phyloP scores from a whole-genome alignment of 2,113 vertebrate species.

The Haemorhous mexicanus region DNA sequence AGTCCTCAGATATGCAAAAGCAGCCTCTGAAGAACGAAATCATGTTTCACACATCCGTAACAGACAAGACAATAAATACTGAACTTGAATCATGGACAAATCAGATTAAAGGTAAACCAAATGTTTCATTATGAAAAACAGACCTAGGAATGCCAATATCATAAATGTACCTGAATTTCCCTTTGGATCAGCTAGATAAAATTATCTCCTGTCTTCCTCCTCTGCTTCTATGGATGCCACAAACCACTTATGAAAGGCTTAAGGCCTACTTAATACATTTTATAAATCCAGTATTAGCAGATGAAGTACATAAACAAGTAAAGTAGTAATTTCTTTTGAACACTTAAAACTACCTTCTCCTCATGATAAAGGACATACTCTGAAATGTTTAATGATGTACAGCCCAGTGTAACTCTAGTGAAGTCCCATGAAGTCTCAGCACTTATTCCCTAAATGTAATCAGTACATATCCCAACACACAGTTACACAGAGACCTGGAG shows the following conservation, averaged over 20 bases:
- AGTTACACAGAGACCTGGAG: fast-evolving
- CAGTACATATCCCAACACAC: neutral
- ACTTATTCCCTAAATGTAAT: neutral
- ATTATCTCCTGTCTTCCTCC: neutral
- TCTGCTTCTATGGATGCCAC: neutral
- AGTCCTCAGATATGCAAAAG: neutral
- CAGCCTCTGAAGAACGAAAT: neutral
- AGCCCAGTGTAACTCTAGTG: neutral
- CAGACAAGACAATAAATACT: neutral
- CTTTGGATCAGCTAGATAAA: neutral
- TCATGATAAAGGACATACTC: neutral
- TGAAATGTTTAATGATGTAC: neutral
- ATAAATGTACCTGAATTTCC: neutral
- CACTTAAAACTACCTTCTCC: neutral
- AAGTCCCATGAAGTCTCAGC: neutral
- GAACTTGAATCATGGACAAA: neutral
- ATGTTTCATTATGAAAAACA: neutral
- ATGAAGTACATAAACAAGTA: neutral
- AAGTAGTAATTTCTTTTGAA: neutral
- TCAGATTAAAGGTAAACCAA: neutral
- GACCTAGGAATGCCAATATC: neutral
- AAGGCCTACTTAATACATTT: neutral
- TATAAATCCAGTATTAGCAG: neutral
- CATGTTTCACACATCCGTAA: neutral
- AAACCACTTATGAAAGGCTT: neutral